Conservation (phyloP, 2,888 invertebrate species). For the Stramonita haemastoma region DNA sequence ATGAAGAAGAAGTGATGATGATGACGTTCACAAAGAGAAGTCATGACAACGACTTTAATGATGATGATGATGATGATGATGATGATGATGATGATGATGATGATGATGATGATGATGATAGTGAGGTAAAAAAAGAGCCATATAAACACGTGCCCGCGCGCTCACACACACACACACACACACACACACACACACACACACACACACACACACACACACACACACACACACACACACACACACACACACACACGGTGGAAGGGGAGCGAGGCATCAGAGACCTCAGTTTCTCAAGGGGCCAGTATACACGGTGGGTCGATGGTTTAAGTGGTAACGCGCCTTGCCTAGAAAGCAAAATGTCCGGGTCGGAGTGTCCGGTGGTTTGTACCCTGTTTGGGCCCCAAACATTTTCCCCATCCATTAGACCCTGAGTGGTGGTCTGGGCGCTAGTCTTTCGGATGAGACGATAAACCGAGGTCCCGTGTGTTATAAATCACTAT, state of each 20-base stretch:
- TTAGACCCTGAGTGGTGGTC: too few species aligned
- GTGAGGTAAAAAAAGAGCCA: neutral
- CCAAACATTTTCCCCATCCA: too few species aligned
- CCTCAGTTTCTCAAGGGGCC: too few species aligned
- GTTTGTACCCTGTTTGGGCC: too few species aligned
- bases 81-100: neutral
- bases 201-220: conserved; percentile 4
- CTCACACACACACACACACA: neutral
- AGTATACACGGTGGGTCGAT: too few species aligned
- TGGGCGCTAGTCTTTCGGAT: too few species aligned
- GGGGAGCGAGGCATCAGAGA: too few species aligned
- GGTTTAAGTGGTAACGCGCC: too few species aligned
- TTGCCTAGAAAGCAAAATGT: too few species aligned
- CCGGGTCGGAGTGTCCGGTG: too few species aligned
- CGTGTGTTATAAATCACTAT: too few species aligned
- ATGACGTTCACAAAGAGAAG: neutral
- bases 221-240: conserved; percentile 20
- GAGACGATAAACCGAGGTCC: too few species aligned
- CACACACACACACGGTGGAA: neutral
- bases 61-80: neutral
- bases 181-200: conserved; percentile 25
- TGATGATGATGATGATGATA: neutral
- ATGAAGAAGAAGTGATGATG: neutral
- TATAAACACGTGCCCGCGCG: neutral
- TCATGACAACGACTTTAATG: neutral